Evolutionary conservation across 2,888 invertebrate genomes (phyloP), one percentile per base, ranked within the genome.

Genomic region (Heterodera filipjevi): DNA sequence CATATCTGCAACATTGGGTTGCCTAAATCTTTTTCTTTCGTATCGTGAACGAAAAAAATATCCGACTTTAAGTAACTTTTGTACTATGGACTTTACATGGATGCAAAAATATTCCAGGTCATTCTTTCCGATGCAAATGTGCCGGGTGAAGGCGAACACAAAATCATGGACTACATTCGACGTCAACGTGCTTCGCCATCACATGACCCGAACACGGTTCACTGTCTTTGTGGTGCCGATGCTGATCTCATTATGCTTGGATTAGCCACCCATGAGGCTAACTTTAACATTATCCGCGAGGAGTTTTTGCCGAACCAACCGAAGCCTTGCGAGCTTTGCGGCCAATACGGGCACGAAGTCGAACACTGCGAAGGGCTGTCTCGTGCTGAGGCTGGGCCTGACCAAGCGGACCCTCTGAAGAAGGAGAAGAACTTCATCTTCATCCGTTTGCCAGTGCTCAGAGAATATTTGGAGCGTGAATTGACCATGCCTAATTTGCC

Each of bases 91-190:
- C n/a, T n/a, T n/a, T n/a, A n/a, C n/a, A n/a, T n/a, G n/a, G n/a
- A n/a, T n/a, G n/a, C n/a, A n/a, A n/a, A n/a, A n/a, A n/a, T n/a
- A n/a, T 80, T 84, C 27, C 76, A 88, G 86, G 91, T 92, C 44
- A 95, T 99, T 86, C 92, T 99, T n/a, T 98, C 98, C 2, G 99
- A 99, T 90, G 98, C 99, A 0, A 99, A 97, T 90, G 96, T 95
- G 8, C 96, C 96, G 0, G 96, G 96, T 10, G 96, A 96, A 90
- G 96, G 99, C 0, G 99, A 99, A 90, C 99, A 99, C 90, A 99
- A 99, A 91, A 98, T 99, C 85, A 99, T 99, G 98, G 98, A 99
- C 91, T 99, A 93, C 89, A 96, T 99, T 85, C 92, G 99, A n/a
- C 93, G 93, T 86, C 98, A 97, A 91, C 93, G 97, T 90, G 93